Evolutionary conservation across 2,797 vertebrate genomes (phyloP).

Genomic region (Typhlichthys eigenmanni): DNA sequence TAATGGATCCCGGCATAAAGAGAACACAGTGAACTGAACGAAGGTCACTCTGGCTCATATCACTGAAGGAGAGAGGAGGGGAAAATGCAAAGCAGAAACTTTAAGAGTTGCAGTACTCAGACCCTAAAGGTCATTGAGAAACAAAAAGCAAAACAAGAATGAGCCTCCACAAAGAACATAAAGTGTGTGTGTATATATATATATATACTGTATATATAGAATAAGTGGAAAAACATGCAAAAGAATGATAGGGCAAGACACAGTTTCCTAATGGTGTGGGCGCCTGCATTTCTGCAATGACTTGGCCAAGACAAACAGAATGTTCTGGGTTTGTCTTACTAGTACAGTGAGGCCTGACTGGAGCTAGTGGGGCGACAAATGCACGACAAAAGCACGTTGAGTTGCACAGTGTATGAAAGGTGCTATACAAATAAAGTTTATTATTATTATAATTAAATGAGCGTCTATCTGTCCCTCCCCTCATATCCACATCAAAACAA

Average conservation of each 20-base stretch:
- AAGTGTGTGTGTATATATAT: not conserved
- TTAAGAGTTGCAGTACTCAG: not conserved
- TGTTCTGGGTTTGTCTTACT: conserved; percentile 26
- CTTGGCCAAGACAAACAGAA: conserved; percentile 21
- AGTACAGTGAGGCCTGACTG: conserved; percentile 23
- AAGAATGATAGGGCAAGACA: conserved; percentile 1
- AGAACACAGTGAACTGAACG: conserved; percentile 3
- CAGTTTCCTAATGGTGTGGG: conserved; percentile 18
- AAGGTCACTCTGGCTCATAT: not conserved
- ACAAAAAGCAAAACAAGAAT: no score
- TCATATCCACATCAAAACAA: conserved; percentile 41
- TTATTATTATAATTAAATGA: conserved; percentile 51
- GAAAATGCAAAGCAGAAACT: conserved; percentile 29
- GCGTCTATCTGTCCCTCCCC: conserved; percentile 28
- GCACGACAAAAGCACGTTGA: no score
- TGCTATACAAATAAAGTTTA: conserved; percentile 1
- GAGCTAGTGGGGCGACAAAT: conserved; percentile 28
- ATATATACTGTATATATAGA: no score
- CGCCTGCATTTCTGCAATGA: conserved; percentile 7
- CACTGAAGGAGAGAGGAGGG: conserved; percentile 23
- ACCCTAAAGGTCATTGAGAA: no score
- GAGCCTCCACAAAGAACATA: not conserved
- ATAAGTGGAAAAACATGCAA: conserved; percentile 17
- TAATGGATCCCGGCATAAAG: conserved; percentile 23
- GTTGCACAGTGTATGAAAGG: no score